phyloP scores from a whole-genome alignment of 2,113 vertebrate species.

The Hydrochoerus hydrochaeris region DNA sequence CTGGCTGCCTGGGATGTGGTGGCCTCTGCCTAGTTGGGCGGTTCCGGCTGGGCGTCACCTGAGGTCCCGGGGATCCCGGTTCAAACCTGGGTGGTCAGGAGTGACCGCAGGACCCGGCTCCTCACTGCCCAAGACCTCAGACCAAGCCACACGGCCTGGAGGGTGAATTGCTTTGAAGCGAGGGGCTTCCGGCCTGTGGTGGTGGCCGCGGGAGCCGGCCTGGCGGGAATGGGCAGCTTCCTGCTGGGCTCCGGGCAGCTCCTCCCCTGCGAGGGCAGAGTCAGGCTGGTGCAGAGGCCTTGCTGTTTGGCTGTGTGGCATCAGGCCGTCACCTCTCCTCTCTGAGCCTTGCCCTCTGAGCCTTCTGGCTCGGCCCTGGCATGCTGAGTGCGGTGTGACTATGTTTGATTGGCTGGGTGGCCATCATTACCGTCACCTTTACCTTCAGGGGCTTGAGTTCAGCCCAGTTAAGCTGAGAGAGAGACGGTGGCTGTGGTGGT shows the following conservation, averaged over 20 bases:
- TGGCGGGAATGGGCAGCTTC: conserved; percentile 55
- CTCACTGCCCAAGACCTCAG: not conserved
- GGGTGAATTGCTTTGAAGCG: conserved; percentile 74
- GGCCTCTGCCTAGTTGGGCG: conserved; percentile 41
- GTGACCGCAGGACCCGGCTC: not conserved
- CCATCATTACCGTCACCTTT: not conserved
- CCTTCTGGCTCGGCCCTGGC: not conserved
- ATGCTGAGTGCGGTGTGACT: too few relatives aligned
- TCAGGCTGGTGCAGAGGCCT: not conserved
- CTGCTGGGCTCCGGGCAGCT: conserved; percentile 43
- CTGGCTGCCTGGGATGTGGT: conserved; percentile 58
- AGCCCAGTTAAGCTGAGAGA: not conserved
- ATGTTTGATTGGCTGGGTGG: not conserved
- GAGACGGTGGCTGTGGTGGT: too few relatives aligned
- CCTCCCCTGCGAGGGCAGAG: not conserved
- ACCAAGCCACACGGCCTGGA: conserved; percentile 58
- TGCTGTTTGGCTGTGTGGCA: conserved; percentile 15
- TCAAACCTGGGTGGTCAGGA: conserved; percentile 70
- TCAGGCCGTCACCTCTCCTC: not conserved
- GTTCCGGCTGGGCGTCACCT: not conserved
- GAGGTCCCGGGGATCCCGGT: conserved; percentile 9
- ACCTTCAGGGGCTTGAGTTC: not conserved
- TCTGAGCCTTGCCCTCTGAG: not conserved
- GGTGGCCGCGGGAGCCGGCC: not conserved
- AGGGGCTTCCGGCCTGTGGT: conserved; percentile 54